Evolutionary conservation across 2,113 vertebrate species (phyloP), one percentile per base, ranked within the genome.

Genomic region (Xerus inauris): DNA sequence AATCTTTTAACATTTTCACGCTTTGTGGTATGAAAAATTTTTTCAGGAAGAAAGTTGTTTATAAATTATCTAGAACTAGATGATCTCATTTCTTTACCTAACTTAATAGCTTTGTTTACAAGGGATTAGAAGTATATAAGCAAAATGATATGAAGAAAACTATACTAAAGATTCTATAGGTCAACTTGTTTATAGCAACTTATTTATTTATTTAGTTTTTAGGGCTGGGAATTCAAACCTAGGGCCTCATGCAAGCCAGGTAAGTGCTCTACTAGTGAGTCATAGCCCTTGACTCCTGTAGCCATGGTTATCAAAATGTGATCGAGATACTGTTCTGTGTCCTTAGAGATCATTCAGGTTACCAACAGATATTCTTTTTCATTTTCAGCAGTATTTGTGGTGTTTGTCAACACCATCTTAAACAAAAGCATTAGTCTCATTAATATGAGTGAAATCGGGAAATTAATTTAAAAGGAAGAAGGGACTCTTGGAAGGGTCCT

Each of bases 1-100:
- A 83, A 35, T 89, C 6, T 94, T 96, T 67, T 35, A 94, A 95
- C 71, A 97, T 67, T 57, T 89, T 88, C 73, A 81, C 76, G 38
- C 38, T 65, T 72, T 62, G 14, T 83, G 14, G 47, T 59, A 40
- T 40, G 92, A 71, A 59, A 65, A 47, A 16, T 30, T 72, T 75
- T 87, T 57, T 35, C 38, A 88, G 86, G 40, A 75, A 88, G n/a
- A 64, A 82, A 73, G 64, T 67, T 91, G 32, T 51, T 89, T 71
- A 96, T 51, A 91, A 12, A 79, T 4, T 32, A 91, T 14, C 84
- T 77, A 64, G 47, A 75, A 49, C 67, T 45, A 89, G 11, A 77
- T 28, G 47, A 84, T 84, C 4, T 84, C 16, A 32, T 77, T 81
- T 65, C 3, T 72, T 26, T 35, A 19, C 65, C 45, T 69, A 24